phyloP scores from a whole-genome alignment of 2,113 vertebrate species.

The Gallinago media region DNA sequence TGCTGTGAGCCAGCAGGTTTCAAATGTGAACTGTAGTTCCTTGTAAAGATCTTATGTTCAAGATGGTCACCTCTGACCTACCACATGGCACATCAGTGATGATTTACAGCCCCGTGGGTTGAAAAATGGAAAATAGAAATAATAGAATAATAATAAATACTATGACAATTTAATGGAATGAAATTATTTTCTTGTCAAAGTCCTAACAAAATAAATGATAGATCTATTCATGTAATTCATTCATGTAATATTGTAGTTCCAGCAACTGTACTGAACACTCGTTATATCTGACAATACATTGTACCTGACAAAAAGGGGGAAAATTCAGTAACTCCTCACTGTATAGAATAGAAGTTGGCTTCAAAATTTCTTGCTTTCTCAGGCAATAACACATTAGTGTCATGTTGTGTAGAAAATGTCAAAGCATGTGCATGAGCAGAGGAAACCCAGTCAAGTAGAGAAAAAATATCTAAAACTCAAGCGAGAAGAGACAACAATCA shows the following conservation, averaged over 20 bases:
- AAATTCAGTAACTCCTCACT: background rate
- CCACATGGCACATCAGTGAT: background rate
- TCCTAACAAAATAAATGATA: background rate
- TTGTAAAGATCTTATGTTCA: background rate
- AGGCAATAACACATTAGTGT: background rate
- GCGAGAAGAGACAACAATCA: background rate
- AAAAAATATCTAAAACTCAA: background rate
- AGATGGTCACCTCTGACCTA: constrained; percentile 9
- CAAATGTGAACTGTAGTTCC: constrained; percentile 2
- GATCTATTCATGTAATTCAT: background rate
- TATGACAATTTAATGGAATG: background rate
- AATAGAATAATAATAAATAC: background rate
- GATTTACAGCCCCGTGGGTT: background rate
- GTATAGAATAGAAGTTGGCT: background rate
- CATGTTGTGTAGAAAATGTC: background rate
- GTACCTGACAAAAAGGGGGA: background rate
- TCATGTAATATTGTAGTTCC: background rate
- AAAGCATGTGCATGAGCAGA: background rate
- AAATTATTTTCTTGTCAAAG: background rate
- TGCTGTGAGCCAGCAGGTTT: constrained; percentile 54
- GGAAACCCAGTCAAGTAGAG: background rate
- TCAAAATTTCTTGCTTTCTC: constrained; percentile 6
- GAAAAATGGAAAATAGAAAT: constrained; percentile 22
- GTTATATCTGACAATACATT: background rate
- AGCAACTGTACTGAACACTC: background rate